Percentiles rank a stretch among this genome's conserved stretches.
These are phyloP conservation scores for Caenorhabditis wallacei DNA, from an alignment of 2,888 invertebrate genomes.

Conservation along the genomic window DNA sequence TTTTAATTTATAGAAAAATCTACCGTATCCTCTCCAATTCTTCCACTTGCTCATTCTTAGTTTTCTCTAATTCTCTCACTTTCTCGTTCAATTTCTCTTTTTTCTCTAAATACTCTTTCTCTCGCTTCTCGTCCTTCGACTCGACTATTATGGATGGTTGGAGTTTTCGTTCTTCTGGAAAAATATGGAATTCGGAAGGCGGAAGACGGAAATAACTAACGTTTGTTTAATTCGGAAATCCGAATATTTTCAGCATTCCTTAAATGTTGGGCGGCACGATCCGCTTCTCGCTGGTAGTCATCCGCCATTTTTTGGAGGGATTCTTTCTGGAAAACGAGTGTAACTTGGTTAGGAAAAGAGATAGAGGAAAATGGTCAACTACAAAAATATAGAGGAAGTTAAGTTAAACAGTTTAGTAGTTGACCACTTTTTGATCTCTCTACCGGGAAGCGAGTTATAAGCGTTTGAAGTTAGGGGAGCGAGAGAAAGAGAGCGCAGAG, in stretches of 20 bases:
- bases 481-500: too few relatives aligned
- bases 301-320: conserved; percentile 48
- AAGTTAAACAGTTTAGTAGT: too few relatives aligned
- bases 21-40: conserved; percentile 54
- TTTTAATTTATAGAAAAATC: not conserved
- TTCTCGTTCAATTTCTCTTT: conserved; percentile 35
- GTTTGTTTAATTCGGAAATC: conserved; percentile 47
- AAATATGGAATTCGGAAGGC: not conserved
- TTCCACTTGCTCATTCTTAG: conserved; percentile 32
- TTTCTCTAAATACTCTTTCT: conserved; percentile 36
- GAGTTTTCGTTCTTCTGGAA: conserved; percentile 49
- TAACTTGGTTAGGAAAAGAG: too few relatives aligned
- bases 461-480: too few relatives aligned
- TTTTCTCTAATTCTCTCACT: conserved; percentile 29
- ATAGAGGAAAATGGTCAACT: too few relatives aligned
- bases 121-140: conserved; percentile 38
- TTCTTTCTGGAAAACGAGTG: conserved; percentile 38
- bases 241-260: conserved; percentile 54
- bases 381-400: too few relatives aligned
- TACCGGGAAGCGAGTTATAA: too few relatives aligned
- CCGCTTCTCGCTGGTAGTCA: conserved; percentile 35
- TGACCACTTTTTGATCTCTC: too few relatives aligned
- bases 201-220: not conserved
- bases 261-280: conserved; percentile 50
- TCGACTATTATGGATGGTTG: conserved; percentile 51